Conservation (phyloP, 2,797 vertebrate genomes). For the Phylloscopus collybita region DNA sequence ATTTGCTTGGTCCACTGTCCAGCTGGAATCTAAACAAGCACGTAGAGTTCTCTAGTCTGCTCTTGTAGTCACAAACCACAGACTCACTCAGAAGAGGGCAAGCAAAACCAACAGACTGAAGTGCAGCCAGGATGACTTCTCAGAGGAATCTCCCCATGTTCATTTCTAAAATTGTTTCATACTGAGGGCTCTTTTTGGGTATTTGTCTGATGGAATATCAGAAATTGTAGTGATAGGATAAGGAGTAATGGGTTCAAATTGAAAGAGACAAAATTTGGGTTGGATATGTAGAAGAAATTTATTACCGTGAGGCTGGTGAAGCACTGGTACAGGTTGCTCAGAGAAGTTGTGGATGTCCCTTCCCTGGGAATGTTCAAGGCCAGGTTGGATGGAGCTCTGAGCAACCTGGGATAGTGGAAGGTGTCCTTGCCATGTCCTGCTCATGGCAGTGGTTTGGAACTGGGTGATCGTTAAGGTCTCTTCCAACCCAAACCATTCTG, state of each 20-base stretch:
- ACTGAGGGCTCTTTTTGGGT: not conserved
- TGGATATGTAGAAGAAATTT: not conserved
- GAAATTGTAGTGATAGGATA: not conserved
- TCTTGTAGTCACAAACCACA: not conserved
- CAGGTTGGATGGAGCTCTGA: not conserved
- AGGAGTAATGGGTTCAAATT: not conserved
- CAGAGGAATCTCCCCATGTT: not conserved
- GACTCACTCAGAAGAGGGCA: not conserved
- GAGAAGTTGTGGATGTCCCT: rapidly evolving
- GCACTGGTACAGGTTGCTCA: not conserved
- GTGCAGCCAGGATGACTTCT: not conserved
- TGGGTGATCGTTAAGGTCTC: not conserved
- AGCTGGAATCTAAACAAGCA: not conserved
- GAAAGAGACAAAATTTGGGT: not conserved
- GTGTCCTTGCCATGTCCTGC: too few species aligned
- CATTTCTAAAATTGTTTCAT: not conserved
- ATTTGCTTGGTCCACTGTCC: not conserved
- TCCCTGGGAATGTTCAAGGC: not conserved
- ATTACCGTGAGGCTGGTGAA: not conserved
- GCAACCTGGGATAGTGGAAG: not conserved
- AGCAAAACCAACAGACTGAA: not conserved
- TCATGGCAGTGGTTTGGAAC: not conserved
- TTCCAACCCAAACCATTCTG: not conserved
- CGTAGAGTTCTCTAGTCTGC: not conserved
- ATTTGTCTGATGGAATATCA: not conserved